A percentile compares a stretch with the other conserved stretches of the same genome.
Conservation (phyloP, 1,140 invertebrate species). For the Sitophilus oryzae region DNA sequence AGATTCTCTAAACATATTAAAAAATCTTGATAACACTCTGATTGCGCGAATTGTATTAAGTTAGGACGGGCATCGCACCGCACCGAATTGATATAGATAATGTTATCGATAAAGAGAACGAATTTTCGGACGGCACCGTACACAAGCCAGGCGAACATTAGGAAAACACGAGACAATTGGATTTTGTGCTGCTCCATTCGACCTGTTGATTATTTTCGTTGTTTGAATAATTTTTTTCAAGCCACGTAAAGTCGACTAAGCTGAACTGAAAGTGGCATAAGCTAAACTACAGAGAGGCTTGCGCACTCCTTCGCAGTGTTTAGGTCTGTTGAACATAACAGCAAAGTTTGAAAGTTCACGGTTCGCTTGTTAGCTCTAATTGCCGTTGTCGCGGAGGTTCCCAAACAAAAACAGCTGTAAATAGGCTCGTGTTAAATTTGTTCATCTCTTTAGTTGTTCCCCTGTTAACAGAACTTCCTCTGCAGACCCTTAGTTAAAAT, state of each 20-base stretch:
- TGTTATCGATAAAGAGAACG: constrained; percentile 27
- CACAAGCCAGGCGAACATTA: constrained; percentile 20
- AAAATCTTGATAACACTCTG: constrained; percentile 15
- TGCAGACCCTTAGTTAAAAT: no score
- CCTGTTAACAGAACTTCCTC: no score
- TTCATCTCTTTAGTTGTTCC: no score
- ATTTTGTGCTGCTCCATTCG: constrained; percentile 10
- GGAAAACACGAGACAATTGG: constrained; percentile 9
- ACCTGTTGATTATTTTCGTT: constrained; percentile 4
- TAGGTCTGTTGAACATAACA: constrained; percentile 13
- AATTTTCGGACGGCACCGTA: constrained; percentile 14
- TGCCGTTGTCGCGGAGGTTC: background rate
- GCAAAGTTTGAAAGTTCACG: constrained; percentile 18
- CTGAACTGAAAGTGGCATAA: constrained; percentile 16
- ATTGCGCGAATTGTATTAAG: constrained; percentile 3
- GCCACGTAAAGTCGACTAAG: background rate
- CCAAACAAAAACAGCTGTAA: background rate
- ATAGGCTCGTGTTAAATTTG: no score
- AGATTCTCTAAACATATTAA: constrained; percentile 29
- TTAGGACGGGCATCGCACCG: constrained; percentile 4
- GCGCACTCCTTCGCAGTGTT: constrained; percentile 5
- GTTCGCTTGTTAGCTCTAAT: constrained; percentile 5
- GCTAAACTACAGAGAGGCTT: constrained; percentile 1
- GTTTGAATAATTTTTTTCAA: background rate
- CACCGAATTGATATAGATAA: constrained; percentile 23